These are phyloP conservation scores for Strigamia transsilvanica DNA, from an alignment of 2,888 invertebrate species.

Conservation along the genomic window DNA sequence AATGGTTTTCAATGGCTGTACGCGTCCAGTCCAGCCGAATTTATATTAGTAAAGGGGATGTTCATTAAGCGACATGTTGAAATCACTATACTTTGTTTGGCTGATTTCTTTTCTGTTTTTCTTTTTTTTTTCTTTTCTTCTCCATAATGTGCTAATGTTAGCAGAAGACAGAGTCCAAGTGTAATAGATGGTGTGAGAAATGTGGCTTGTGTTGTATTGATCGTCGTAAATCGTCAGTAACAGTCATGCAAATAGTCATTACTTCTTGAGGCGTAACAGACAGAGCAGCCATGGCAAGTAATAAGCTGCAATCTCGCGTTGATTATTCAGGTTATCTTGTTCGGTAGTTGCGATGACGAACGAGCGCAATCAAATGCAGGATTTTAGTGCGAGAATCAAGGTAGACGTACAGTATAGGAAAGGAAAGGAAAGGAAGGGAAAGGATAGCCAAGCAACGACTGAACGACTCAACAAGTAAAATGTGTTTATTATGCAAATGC, in stretches of 20 bases:
- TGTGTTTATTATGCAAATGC: conserved; percentile 33
- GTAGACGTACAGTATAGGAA: no score
- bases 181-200: not conserved
- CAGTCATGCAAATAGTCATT: conserved; percentile 14
- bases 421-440: not conserved
- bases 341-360: not conserved
- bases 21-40: no score
- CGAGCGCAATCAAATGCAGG: not conserved
- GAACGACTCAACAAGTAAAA: not conserved
- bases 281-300: not conserved
- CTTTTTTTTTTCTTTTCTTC: not conserved
- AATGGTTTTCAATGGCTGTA: no score
- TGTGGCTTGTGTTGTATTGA: not conserved
- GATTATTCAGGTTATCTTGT: conserved; percentile 2
- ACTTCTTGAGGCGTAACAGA: not conserved
- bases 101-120: not conserved
- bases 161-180: not conserved
- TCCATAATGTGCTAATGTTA: not conserved
- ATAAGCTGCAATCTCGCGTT: not conserved
- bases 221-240: not conserved
- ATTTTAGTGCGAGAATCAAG: not conserved
- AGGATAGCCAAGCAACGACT: no score
- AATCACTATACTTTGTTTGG: no score
- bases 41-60: no score
- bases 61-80: no score